These are phyloP conservation scores for Borostomias antarcticus DNA, from an alignment of 2,797 vertebrate genomes.

Conservation along the genomic window DNA sequence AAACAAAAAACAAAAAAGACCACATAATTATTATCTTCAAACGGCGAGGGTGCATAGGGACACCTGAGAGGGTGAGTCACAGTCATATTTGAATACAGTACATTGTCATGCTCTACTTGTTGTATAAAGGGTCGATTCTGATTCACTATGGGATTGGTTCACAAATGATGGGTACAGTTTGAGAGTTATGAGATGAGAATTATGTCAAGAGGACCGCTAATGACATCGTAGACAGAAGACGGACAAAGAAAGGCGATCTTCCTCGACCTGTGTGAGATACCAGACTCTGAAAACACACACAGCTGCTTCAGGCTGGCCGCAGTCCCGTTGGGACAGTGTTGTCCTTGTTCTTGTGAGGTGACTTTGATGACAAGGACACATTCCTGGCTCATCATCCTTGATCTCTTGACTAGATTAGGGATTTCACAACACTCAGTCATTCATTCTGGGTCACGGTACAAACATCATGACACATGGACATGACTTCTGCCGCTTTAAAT, in stretches of 20 bases:
- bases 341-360: slow-evolving; percentile 40
- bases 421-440: slow-evolving; percentile 35
- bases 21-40: slow-evolving; percentile 50
- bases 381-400: slow-evolving; percentile 8
- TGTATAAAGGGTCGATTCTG: background rate
- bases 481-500: slow-evolving; percentile 30
- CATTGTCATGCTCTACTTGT: background rate
- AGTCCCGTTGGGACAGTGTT: too few species aligned
- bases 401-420: background rate
- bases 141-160: background rate
- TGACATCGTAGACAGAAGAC: too few species aligned
- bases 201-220: too few species aligned
- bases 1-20: slow-evolving; percentile 53
- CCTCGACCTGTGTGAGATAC: too few species aligned
- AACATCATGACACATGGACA: slow-evolving; percentile 45
- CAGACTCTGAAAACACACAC: too few species aligned
- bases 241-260: too few species aligned
- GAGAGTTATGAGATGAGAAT: background rate
- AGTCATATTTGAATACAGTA: background rate
- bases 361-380: slow-evolving; percentile 23
- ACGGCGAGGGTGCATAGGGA: background rate
- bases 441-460: background rate
- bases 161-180: background rate
- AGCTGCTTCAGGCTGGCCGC: too few species aligned
- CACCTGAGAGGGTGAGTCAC: background rate